phyloP scores from a whole-genome alignment of 1,140 invertebrate genomes.

The Cydia strobilella region DNA sequence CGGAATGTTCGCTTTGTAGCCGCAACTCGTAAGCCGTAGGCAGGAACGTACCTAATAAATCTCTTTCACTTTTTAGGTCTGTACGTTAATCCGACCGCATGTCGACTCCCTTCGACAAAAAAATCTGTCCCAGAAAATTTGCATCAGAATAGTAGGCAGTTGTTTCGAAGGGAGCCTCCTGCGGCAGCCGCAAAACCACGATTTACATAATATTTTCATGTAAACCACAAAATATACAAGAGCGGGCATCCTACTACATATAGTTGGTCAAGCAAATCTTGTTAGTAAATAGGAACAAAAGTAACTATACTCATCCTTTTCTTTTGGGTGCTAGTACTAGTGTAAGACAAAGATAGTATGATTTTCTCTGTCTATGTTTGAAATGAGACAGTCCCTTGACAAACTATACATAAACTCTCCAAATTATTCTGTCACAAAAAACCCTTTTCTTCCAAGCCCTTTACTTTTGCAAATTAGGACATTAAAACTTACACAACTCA shows the following conservation, averaged over 20 bases:
- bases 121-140: slow-evolving; percentile 49
- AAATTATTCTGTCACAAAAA: too few relatives aligned
- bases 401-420: too few relatives aligned
- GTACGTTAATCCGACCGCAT: slow-evolving; percentile 44
- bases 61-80: slow-evolving; percentile 25
- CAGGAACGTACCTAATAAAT: slow-evolving; percentile 26
- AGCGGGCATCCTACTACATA: slow-evolving; percentile 19
- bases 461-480: slow-evolving; percentile 2
- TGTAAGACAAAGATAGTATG: too few relatives aligned
- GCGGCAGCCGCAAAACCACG: slow-evolving; percentile 37
- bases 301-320: too few relatives aligned
- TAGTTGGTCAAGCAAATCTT: too few relatives aligned
- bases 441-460: not conserved
- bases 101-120: slow-evolving; percentile 50
- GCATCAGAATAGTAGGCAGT: slow-evolving; percentile 50
- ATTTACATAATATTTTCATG: slow-evolving; percentile 56
- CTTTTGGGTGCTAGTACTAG: too few relatives aligned
- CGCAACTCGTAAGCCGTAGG: not conserved
- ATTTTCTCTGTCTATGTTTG: too few relatives aligned
- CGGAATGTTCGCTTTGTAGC: slow-evolving; percentile 2
- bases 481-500: not conserved
- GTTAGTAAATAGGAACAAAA: too few relatives aligned
- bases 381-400: too few relatives aligned
- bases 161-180: slow-evolving; percentile 33
- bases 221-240: slow-evolving; percentile 43